Evolutionary conservation across 2,113 vertebrate genomes (phyloP).

Genomic region (Saccopteryx leptura): DNA sequence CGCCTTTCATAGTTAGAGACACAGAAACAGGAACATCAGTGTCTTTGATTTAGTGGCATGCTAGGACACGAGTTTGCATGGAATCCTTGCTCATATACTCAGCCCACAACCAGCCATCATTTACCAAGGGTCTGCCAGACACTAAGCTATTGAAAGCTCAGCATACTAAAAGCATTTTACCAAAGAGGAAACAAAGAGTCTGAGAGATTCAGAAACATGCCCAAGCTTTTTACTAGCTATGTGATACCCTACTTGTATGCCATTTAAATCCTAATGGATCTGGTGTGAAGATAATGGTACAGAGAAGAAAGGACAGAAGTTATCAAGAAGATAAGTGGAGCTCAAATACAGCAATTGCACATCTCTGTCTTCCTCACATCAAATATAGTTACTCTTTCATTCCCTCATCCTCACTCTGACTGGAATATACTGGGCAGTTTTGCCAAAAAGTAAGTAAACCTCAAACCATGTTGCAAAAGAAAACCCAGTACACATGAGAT

Average conservation of each 20-base stretch:
- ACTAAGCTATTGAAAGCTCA: not conserved
- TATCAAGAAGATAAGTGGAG: not conserved
- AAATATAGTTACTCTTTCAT: not conserved
- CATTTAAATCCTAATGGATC: not conserved
- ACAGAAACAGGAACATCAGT: not conserved
- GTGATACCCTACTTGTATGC: not conserved
- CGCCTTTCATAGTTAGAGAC: not conserved
- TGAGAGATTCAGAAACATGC: not conserved
- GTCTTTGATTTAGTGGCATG: not conserved
- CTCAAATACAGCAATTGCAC: not conserved
- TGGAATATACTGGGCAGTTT: not conserved
- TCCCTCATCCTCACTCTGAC: not conserved
- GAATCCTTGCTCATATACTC: not conserved
- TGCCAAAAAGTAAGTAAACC: not conserved
- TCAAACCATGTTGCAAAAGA: not conserved
- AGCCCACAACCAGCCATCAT: not conserved
- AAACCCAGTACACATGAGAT: not conserved
- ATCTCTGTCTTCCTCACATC: not conserved
- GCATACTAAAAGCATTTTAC: not conserved
- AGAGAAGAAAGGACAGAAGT: not conserved
- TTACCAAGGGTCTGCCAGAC: not conserved
- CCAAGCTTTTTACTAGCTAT: not conserved
- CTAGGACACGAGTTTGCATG: not conserved
- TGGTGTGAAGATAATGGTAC: not conserved
- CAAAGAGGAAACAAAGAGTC: not conserved